These are phyloP conservation scores for Drosophila guanche DNA, from an alignment of 1,140 invertebrate genomes.

Conservation along the genomic window DNA sequence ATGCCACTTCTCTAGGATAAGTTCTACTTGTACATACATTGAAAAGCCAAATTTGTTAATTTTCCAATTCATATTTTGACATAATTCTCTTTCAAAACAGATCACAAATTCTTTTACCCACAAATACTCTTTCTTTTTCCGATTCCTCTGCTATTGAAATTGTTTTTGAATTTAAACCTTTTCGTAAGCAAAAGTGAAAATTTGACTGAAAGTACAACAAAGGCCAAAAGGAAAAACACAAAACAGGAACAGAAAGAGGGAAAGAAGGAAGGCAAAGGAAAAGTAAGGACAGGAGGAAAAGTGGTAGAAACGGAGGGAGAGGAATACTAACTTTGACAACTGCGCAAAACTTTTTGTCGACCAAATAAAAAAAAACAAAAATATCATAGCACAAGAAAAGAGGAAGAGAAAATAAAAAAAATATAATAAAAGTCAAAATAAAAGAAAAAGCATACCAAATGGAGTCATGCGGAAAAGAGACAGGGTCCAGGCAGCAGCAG, in stretches of 20 bases:
- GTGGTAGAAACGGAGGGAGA: constrained; percentile 2
- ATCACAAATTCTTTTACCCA: no score
- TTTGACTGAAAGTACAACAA: constrained; percentile 75
- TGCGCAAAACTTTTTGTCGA: constrained; percentile 67
- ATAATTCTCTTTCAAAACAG: no score
- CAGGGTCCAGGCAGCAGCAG: constrained; percentile 1
- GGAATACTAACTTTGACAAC: constrained; percentile 71
- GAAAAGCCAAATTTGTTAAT: no score
- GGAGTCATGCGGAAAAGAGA: constrained; percentile 39
- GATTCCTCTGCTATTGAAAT: no score
- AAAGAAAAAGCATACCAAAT: constrained; percentile 69
- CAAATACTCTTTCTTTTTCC: neutral
- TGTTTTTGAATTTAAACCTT: constrained; percentile 67
- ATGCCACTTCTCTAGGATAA: constrained; percentile 30
- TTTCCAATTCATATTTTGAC: no score
- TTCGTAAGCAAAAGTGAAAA: constrained; percentile 75
- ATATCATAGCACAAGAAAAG: constrained; percentile 34
- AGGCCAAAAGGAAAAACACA: constrained; percentile 38
- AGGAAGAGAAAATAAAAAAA: constrained; percentile 40
- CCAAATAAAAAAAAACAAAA: constrained; percentile 25
- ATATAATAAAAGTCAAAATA: constrained; percentile 50
- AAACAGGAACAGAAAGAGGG: constrained; percentile 13
- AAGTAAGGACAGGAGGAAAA: neutral
- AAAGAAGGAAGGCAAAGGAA: constrained; percentile 4
- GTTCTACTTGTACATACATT: neutral